Conservation (phyloP, 2,888 invertebrate genomes). For the Agrotis exclamationis region DNA sequence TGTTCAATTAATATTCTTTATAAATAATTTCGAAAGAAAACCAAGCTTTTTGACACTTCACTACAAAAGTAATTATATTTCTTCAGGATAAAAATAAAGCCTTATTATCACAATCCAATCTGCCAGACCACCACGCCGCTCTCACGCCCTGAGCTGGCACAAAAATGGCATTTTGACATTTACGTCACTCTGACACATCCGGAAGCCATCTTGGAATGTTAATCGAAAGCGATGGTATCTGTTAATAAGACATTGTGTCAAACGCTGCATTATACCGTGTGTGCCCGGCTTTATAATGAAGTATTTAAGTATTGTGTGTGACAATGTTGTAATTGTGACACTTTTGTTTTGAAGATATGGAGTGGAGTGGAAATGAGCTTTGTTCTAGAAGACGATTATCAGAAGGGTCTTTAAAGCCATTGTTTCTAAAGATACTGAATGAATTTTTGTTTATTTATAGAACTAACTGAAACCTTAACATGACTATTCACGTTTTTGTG, state of each 20-base stretch:
- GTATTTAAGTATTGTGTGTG: slow-evolving; percentile 46
- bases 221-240: slow-evolving; percentile 88
- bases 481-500: too few species aligned
- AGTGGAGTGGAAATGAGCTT: slow-evolving; percentile 16
- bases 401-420: too few species aligned
- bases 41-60: not conserved
- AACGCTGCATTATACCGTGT: slow-evolving; percentile 70
- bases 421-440: not conserved
- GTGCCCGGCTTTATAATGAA: slow-evolving; percentile 70
- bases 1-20: too few species aligned
- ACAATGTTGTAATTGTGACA: slow-evolving; percentile 53
- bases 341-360: slow-evolving; percentile 43
- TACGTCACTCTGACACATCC: slow-evolving; percentile 75
- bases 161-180: slow-evolving; percentile 85
- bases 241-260: slow-evolving; percentile 87
- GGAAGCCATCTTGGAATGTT: slow-evolving; percentile 84
- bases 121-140: slow-evolving; percentile 47
- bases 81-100: slow-evolving; percentile 31
- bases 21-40: not conserved
- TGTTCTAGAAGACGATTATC: not conserved
- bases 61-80: slow-evolving; percentile 25
- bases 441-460: not conserved
- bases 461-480: too few species aligned
- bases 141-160: slow-evolving; percentile 62
- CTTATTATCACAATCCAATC: slow-evolving; percentile 45